These are phyloP conservation scores for Alviniconcha marisindica DNA, from an alignment of 1,140 invertebrate species.

Conservation along the genomic window DNA sequence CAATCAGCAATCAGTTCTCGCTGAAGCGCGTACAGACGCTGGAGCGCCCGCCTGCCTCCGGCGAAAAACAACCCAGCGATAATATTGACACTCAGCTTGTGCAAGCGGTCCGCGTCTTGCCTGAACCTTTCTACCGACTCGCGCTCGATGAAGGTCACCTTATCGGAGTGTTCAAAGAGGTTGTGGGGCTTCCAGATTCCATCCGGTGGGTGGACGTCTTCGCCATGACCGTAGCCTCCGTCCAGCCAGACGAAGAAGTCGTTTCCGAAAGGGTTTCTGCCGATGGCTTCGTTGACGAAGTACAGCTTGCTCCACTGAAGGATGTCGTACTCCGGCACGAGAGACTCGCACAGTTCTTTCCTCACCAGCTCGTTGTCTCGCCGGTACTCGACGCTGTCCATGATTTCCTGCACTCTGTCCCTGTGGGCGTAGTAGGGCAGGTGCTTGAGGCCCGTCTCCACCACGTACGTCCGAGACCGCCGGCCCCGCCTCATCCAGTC, in stretches of 20 bases:
- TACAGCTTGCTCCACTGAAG: slow-evolving; percentile 36
- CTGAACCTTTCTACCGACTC: slow-evolving; percentile 32
- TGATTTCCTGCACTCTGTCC: slow-evolving; percentile 42
- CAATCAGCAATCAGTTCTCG: slow-evolving; percentile 32
- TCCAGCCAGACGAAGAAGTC: slow-evolving; percentile 44
- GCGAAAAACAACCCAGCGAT: slow-evolving; percentile 37
- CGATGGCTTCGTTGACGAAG: slow-evolving; percentile 26
- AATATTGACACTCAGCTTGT: slow-evolving; percentile 40
- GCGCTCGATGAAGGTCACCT: slow-evolving; percentile 31
- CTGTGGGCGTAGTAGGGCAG: slow-evolving; percentile 43
- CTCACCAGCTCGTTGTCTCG: slow-evolving; percentile 46
- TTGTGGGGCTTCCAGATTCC: slow-evolving; percentile 40
- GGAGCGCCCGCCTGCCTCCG: slow-evolving; percentile 27
- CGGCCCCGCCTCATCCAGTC: slow-evolving; percentile 35
- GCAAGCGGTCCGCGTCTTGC: neutral
- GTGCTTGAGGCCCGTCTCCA: neutral
- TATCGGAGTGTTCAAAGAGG: slow-evolving; percentile 19
- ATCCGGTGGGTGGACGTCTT: slow-evolving; percentile 35
- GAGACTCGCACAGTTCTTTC: slow-evolving; percentile 38
- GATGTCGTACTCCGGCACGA: slow-evolving; percentile 50
- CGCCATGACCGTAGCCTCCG: slow-evolving; percentile 44
- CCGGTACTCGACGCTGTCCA: slow-evolving; percentile 42
- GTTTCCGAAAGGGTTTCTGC: slow-evolving; percentile 34
- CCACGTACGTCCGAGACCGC: slow-evolving; percentile 3
- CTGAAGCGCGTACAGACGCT: slow-evolving; percentile 25